Base-by-base conservation (phyloP, 1,140 invertebrate genomes). In the Eurytemora carolleeae region DNA sequence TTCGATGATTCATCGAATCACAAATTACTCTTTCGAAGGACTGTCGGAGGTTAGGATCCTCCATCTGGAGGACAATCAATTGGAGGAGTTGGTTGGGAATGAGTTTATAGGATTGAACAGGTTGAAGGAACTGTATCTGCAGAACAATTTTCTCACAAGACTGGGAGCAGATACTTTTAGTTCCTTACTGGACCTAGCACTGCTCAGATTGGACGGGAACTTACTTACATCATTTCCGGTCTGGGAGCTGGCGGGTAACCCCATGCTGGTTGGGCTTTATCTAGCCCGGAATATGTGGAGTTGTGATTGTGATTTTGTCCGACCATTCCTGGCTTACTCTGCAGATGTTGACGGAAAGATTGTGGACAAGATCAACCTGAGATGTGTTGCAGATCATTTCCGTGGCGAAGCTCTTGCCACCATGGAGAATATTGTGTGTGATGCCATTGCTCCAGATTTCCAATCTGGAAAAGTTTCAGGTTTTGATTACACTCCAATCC, bases 11-110 rank as follows among this genome's bases (percentile, higher is more conserved):
- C 79, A 81, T 15, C 79, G 80, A 21, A 78, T 93, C 25, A 82
- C 86, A 70, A 92, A 92, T 72, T 82, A 86, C 67, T 89, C 87
- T 2, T 93, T 93, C 74, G 88, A 83, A 72, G 87, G 88, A 31
- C 77, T 92, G 65, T 78, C 79, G 57, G 78, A 86, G 44, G 65
- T 76, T 0, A 67, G 69, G 16, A 62, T 67, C 17, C 76, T 91
- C 31, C 86, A 92, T 70, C 75, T 94, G 53, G 85, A 88, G 66
- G 80, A 88, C 68, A 94, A 94, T 73, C 77, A 78, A 57, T 76
- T 94, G 31, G 78, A 76, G 60, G 79, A 81, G 63, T 73, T 94
- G 12, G 82, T 85, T 65, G 88, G 88, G 15, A 89, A 82, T 71
- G 89, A 94, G 72, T 92, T 94, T 69, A 85, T 89, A 67, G 83